Base-by-base conservation (phyloP, 2,113 vertebrate species). In the Desmodus rotundus region DNA sequence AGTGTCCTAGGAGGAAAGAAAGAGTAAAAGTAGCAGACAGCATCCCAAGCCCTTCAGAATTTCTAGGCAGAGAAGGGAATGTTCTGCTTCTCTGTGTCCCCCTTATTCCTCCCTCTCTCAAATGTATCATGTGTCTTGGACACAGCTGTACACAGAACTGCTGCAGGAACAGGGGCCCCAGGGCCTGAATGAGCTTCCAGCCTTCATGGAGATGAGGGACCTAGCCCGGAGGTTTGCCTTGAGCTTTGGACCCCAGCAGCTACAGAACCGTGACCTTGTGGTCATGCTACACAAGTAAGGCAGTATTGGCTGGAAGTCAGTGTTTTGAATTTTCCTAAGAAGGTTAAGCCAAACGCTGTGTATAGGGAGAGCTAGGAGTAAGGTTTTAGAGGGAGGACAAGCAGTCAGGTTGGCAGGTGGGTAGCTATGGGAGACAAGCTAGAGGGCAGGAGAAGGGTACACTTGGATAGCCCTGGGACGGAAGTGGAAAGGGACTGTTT, bases 161-260 rank as follows among this genome's bases (percentile, higher is more conserved):
- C 93, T 97, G 31, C 97, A 98, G 95, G 98, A 98, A 11, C 93
- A 96, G 4, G 97, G 94, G 20, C 97, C 96, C 2, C 89, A 97
- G 52, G 82, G 81, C 15, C 87, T 95, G 33, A 96, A 24, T 8
- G 93, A 74, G 7, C 82, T 95, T 13, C 96, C 97, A 41, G 98
- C 98, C 54, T 98, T 99, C 83, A 26, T 41, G 8, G 99, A 99
- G 96, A 99, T 99, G 96, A 98, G 98, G 93, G 99, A 99, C 47
- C 96, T 99, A 96, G 99, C 99, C 13, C 98, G 98, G 17, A 99
- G 97, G 77, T 99, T 99, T 61, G 98, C 99, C 65, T 98, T 99
- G 98, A 99, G 98, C 96, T 99, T 99, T 96, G 98, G 99, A 90
- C 96, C 99, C 19, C 98, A 99, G 96, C 99, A 98, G 43, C 96